A percentile compares a stretch with the other conserved stretches of the same genome.
Conservation (phyloP, 2,888 invertebrate species). For the Melolontha melolontha region DNA sequence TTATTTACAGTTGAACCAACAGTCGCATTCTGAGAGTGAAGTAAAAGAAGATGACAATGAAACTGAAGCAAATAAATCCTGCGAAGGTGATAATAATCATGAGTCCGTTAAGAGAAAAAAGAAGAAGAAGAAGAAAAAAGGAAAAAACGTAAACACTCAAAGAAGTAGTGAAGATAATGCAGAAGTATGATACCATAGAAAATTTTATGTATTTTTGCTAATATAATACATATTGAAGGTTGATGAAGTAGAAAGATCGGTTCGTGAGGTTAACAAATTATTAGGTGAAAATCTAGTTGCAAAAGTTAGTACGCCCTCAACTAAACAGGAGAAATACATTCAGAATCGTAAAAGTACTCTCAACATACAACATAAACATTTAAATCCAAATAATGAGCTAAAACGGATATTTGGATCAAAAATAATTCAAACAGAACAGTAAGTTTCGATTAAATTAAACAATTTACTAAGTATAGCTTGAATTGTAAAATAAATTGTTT, state of each 20-base stretch:
- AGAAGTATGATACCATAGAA: conserved; percentile 64
- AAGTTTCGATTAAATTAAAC: conserved; percentile 23
- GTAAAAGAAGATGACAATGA: conserved; percentile 77
- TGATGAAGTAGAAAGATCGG: conserved; percentile 77
- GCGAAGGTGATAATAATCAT: conserved; percentile 65
- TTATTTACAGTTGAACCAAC: conserved; percentile 71
- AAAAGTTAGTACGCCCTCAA: conserved; percentile 47
- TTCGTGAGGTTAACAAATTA: conserved; percentile 76
- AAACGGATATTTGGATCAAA: conserved; percentile 85
- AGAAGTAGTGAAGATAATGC: conserved; percentile 75
- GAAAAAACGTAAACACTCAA: conserved; percentile 66
- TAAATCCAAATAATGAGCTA: conserved; percentile 85
- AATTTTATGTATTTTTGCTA: conserved; percentile 4
- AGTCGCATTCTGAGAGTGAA: conserved; percentile 76
- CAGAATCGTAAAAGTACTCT: conserved; percentile 68
- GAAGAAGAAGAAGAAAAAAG: conserved; percentile 75
- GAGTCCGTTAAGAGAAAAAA: conserved; percentile 70
- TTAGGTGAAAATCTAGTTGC: conserved; percentile 69
- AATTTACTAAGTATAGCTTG: not conserved
- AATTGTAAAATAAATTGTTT: not conserved
- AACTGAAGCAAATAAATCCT: conserved; percentile 71
- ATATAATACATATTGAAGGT: conserved; percentile 57
- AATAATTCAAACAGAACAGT: conserved; percentile 76
- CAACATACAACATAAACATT: conserved; percentile 75
- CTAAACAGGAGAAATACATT: conserved; percentile 55